A percentile compares a stretch with the other conserved stretches of the same genome.
phyloP scores from a whole-genome alignment of 2,797 vertebrate genomes.

The Peromyscus attwateri region DNA sequence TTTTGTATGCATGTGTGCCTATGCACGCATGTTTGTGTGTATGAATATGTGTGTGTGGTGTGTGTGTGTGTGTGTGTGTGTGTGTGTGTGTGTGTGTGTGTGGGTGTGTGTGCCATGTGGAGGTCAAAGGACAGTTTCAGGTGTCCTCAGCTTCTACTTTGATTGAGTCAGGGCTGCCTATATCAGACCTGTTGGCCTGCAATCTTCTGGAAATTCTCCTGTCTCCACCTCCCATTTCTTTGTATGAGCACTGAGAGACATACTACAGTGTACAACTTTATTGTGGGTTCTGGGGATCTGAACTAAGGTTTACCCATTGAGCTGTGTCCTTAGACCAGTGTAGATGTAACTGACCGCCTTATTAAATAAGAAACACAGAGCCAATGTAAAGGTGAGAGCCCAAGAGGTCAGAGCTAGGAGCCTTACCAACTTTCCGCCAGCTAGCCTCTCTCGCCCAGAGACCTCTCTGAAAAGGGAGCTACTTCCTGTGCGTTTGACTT shows the following conservation, averaged over 20 bases:
- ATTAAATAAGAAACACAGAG: too few species aligned
- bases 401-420: too few species aligned
- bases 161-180: background rate
- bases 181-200: background rate
- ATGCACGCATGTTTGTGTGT: background rate
- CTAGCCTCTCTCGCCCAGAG: too few species aligned
- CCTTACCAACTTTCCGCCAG: too few species aligned
- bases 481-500: too few species aligned
- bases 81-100: background rate
- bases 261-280: background rate
- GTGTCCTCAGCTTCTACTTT: background rate
- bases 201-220: background rate
- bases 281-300: background rate
- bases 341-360: too few species aligned
- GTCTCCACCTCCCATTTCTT: background rate
- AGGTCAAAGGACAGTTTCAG: background rate
- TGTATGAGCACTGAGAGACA: background rate
- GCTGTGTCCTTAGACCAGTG: background rate
- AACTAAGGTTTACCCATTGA: background rate
- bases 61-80: background rate
- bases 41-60: background rate
- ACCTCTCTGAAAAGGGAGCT: too few species aligned
- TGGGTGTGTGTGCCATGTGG: background rate
- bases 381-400: too few species aligned
- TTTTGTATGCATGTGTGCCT: background rate